Evolutionary conservation across 64 coral and sea anemone species (phyloP).

Genomic region (Acropora yongei): DNA sequence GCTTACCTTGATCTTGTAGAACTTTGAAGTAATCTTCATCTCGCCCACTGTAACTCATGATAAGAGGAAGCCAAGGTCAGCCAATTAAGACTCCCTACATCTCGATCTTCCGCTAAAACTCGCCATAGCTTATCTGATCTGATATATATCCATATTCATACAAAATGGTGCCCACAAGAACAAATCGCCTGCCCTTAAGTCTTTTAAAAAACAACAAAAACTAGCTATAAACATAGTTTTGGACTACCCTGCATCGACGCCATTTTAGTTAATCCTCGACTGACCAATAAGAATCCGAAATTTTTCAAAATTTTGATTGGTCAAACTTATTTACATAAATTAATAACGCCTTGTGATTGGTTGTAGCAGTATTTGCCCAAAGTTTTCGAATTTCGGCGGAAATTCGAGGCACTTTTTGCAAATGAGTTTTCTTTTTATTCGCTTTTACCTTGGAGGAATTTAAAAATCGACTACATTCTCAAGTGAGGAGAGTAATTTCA

Average conservation of each 20-base stretch:
- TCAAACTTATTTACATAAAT: conserved; percentile 39
- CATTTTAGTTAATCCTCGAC: conserved; percentile 73
- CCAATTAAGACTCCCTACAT: not conserved
- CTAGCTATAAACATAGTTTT: not conserved
- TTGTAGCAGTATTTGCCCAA: not conserved
- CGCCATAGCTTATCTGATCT: not conserved
- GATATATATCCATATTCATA: not conserved
- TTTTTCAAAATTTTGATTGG: conserved; percentile 64
- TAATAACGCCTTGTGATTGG: conserved; percentile 32
- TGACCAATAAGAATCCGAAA: conserved; percentile 61
- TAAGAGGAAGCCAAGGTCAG: not conserved
- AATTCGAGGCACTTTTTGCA: no score
- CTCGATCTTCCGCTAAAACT: not conserved
- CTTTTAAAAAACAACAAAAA: not conserved
- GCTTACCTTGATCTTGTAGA: conserved; percentile 93
- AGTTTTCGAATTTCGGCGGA: conserved; percentile 74
- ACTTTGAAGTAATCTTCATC: conserved; percentile 88
- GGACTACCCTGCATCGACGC: conserved; percentile 50
- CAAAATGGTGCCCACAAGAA: not conserved
- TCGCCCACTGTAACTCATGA: conserved; percentile 26
- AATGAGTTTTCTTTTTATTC: no score
- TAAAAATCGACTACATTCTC: no score
- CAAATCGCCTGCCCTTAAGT: not conserved
- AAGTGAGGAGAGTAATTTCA: no score
- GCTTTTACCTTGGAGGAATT: no score